Conservation (phyloP, 2,888 invertebrate species). For the Stegophylla sp. region DNA sequence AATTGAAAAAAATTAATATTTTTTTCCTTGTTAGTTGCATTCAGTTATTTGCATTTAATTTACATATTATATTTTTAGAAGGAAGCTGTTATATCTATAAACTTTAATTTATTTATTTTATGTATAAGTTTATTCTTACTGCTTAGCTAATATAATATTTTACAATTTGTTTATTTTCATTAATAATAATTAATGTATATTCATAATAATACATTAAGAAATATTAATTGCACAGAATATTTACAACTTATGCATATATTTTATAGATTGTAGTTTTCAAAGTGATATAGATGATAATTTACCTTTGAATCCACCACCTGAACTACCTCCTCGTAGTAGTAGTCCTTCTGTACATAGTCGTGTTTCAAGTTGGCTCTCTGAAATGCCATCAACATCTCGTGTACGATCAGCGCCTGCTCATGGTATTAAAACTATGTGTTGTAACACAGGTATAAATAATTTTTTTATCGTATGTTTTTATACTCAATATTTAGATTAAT, state of each 20-base stretch:
- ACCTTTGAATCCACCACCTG: conserved; percentile 50
- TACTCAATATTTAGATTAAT: background rate
- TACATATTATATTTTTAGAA: too few species aligned
- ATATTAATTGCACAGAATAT: too few species aligned
- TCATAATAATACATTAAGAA: too few species aligned
- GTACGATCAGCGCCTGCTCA: conserved; percentile 21
- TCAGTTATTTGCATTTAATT: too few species aligned
- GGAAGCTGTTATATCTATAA: too few species aligned
- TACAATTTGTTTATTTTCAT: too few species aligned
- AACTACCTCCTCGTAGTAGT: conserved; percentile 53
- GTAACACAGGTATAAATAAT: conserved; percentile 25
- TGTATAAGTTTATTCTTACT: too few species aligned
- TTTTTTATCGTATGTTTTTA: background rate
- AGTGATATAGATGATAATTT: conserved; percentile 48
- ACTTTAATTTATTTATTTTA: too few species aligned
- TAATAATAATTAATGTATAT: too few species aligned
- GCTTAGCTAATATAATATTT: too few species aligned
- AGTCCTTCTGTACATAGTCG: conserved; percentile 55
- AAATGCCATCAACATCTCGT: conserved; percentile 52
- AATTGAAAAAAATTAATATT: too few species aligned
- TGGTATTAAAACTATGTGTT: conserved; percentile 28
- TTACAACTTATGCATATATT: background rate
- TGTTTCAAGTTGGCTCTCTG: conserved; percentile 52
- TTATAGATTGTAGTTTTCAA: conserved; percentile 52
- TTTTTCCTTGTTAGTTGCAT: too few species aligned